Conservation (phyloP, 2,113 vertebrate species). For the Sakesphorus luctuosus region DNA sequence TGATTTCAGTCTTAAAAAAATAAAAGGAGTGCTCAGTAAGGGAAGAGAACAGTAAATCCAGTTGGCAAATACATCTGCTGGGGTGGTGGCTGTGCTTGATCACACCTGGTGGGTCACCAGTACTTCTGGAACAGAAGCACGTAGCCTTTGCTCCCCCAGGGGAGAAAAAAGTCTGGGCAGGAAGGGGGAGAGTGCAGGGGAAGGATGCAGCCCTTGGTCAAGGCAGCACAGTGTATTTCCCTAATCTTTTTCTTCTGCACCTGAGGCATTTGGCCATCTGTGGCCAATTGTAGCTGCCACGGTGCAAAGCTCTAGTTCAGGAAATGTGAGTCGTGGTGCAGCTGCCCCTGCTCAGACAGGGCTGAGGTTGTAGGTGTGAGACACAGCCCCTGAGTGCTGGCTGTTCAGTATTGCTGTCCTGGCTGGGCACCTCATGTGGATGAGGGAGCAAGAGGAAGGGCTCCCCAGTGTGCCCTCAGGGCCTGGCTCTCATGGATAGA, state of each 20-base stretch:
- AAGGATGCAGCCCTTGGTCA: conserved; percentile 22
- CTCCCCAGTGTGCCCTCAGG: background rate
- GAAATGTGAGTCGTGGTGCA: fast-evolving
- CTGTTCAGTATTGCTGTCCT: background rate
- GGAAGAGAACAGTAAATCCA: background rate
- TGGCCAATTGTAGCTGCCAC: background rate
- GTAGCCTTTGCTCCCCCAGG: background rate
- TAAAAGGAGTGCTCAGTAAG: background rate
- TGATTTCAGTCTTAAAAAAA: conserved; percentile 13
- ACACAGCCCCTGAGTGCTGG: background rate
- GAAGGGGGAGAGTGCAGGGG: conserved; percentile 34
- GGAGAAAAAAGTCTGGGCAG: conserved; percentile 11
- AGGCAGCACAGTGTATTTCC: background rate
- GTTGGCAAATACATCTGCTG: background rate
- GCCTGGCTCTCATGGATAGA: background rate
- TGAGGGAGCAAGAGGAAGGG: background rate
- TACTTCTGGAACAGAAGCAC: background rate
- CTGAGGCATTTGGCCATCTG: background rate
- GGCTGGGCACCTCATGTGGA: background rate
- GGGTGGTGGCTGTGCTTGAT: background rate
- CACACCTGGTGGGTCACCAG: background rate
- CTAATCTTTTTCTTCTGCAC: conserved; percentile 8
- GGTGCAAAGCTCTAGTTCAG: background rate
- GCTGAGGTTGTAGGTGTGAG: background rate
- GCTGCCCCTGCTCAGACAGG: background rate